These are phyloP conservation scores for Montipora sp. DNA, from an alignment of 64 coral and sea anemone species.

Conservation along the genomic window DNA sequence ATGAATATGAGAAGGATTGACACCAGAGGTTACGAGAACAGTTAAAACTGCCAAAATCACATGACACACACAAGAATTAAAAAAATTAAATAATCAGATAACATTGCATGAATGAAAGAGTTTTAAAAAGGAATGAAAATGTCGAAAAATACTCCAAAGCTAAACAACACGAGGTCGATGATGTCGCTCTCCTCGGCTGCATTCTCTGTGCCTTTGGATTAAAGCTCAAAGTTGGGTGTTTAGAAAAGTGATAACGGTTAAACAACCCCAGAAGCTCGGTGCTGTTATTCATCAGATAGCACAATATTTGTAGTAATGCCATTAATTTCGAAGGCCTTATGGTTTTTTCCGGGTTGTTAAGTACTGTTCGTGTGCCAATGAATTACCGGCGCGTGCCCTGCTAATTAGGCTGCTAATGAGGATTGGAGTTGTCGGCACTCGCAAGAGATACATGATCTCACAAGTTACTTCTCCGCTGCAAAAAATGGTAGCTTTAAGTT, in stretches of 20 bases:
- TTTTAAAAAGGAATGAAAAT: too few relatives aligned
- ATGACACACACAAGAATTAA: constrained; percentile 61
- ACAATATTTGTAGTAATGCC: constrained; percentile 31
- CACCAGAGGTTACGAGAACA: constrained; percentile 22
- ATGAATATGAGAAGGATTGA: constrained; percentile 84
- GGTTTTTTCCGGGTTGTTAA: constrained; percentile 47
- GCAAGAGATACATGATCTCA: constrained; percentile 4
- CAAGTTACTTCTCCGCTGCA: neutral
- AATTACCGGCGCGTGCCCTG: constrained; percentile 66
- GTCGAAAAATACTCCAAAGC: too few relatives aligned
- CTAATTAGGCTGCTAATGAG: constrained; percentile 79
- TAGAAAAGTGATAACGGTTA: constrained; percentile 17
- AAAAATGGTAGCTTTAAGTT: neutral
- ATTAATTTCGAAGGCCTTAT: constrained; percentile 52
- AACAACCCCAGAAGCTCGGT: constrained; percentile 7
- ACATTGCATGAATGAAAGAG: too few relatives aligned
- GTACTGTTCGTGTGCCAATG: constrained; percentile 75
- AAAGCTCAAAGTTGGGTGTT: neutral
- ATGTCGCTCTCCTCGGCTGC: neutral
- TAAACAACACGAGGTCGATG: too few relatives aligned
- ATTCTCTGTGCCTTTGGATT: constrained; percentile 15
- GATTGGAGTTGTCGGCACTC: constrained; percentile 57
- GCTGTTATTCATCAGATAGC: neutral
- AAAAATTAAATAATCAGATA: too few relatives aligned
- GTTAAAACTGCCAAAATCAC: constrained; percentile 67